Evolutionary conservation across 2,888 invertebrate species (phyloP), one percentile per base, ranked within the genome.

Genomic region (Netelia melanura): DNA sequence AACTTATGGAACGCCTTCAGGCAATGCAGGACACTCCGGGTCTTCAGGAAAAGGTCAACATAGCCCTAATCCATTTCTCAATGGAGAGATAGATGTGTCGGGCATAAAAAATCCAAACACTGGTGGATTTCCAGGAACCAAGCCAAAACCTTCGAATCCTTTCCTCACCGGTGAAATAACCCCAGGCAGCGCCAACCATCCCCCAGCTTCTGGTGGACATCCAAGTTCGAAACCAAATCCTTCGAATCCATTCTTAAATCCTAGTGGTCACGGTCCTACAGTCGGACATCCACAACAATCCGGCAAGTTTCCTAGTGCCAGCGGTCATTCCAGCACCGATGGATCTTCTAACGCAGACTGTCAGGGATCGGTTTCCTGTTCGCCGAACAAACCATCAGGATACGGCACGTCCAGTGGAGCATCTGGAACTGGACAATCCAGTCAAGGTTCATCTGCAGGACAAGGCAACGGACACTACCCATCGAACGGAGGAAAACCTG

Each of bases 191-290:
- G 23, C 64, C 0, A 79, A 70, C 14, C 17, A 61, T 54, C 43
- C 74, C 44, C 11, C 52, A 14, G 44, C 14, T 9, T 38, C 67
- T 43, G 74, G 9, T 2, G 78, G n/a, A 61, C 10, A 23, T 14
- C 23, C 81, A 14, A 70, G 8, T 3, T 23, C 8, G 21, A 72
- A 68, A 10, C 17, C 72, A 14, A 75, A 82, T 30, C 78, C 75
- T 74, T 38, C 30, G n/a, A 85, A 85, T 64, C 85, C 85, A 1
- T 85, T 85, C 30, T 48, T 85, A 23, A 30, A 79, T 72, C 78
- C 81, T 38, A 67, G 72, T n/a, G 25, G 44, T 43, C 81, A 81
- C 68, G 44, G 52, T 11, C 56, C 52, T 10, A 44, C 75, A n/a
- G 8, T 8, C 0, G 14, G 14, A 14, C 14, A 14, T 48, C 48